These are phyloP conservation scores for Theretra japonica DNA, from an alignment of 2,888 invertebrate species.

Conservation along the genomic window DNA sequence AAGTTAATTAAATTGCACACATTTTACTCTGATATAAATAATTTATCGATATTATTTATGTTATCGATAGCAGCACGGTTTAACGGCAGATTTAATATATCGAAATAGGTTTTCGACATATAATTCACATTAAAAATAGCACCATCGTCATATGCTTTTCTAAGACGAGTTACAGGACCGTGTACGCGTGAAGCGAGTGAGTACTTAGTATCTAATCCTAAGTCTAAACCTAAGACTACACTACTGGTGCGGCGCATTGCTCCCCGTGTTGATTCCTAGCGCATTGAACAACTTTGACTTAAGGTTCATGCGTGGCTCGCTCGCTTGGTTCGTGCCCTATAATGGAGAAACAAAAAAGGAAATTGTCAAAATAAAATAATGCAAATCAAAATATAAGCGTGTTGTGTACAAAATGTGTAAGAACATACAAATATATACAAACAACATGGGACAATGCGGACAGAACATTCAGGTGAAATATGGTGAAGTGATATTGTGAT, in stretches of 20 bases:
- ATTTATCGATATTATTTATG: constrained; percentile 21
- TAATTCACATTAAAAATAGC: constrained; percentile 21
- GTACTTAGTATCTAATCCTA: constrained; percentile 45
- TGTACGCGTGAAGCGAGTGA: constrained; percentile 55
- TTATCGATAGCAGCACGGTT: constrained; percentile 23
- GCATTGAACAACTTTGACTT: constrained; percentile 94
- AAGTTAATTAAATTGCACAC: constrained; percentile 18
- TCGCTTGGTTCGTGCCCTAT: constrained; percentile 88
- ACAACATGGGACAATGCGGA: background rate
- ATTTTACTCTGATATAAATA: constrained; percentile 17
- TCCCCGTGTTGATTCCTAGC: constrained; percentile 90
- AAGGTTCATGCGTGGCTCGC: constrained; percentile 90
- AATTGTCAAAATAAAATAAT: constrained; percentile 70
- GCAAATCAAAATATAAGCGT: constrained; percentile 59
- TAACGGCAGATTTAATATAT: constrained; percentile 19
- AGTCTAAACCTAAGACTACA: constrained; percentile 43
- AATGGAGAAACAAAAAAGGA: constrained; percentile 80
- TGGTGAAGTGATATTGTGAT: constrained; percentile 19
- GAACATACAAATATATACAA: constrained; percentile 33
- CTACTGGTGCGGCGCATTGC: constrained; percentile 78
- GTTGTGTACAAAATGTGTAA: constrained; percentile 43
- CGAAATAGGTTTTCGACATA: constrained; percentile 2
- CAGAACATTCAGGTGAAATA: constrained; percentile 10
- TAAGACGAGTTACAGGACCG: constrained; percentile 42
- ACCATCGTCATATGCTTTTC: constrained; percentile 26